Evolutionary conservation across 2,888 invertebrate species (phyloP).

Genomic region (Mesorhabditis spiculigera): DNA sequence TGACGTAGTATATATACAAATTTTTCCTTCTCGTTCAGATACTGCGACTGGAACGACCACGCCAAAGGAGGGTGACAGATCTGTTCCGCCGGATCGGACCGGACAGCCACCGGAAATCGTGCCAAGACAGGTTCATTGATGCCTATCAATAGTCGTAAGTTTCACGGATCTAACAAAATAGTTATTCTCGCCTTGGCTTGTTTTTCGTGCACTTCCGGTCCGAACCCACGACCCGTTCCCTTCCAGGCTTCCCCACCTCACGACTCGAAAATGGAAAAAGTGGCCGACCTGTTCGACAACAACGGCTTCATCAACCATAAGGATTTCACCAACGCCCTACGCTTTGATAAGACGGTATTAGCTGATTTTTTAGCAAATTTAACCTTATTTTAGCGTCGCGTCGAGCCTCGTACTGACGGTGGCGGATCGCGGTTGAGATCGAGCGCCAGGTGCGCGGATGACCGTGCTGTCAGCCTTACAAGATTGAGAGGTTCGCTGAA

Average conservation of each 20-base stretch:
- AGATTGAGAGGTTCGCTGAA: conserved; percentile 98
- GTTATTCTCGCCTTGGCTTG: not conserved
- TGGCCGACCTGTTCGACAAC: conserved; percentile 96
- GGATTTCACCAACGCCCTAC: conserved; percentile 91
- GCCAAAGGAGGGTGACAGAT: conserved; percentile 79
- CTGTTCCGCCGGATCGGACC: conserved; percentile 97
- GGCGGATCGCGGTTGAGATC: conserved; percentile 96
- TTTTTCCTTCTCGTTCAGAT: not conserved
- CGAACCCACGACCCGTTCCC: not conserved
- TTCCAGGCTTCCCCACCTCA: conserved; percentile 84
- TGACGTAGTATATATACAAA: not conserved
- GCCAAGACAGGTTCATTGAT: conserved; percentile 88
- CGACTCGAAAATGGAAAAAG: conserved; percentile 96
- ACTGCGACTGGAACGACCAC: conserved; percentile 50
- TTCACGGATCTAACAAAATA: not conserved
- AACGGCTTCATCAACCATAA: conserved; percentile 96
- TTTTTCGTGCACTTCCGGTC: not conserved
- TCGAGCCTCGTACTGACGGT: conserved; percentile 74
- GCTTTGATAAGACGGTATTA: conserved; percentile 27
- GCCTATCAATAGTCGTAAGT: conserved; percentile 84
- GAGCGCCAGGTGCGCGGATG: conserved; percentile 92
- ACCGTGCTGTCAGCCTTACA: conserved; percentile 93
- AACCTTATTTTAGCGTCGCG: not conserved
- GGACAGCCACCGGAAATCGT: conserved; percentile 94
- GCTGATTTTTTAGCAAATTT: conserved; percentile 18